A percentile compares a stretch with the other conserved stretches of the same genome.
These are phyloP conservation scores for Meloe dianella DNA, from an alignment of 2,888 invertebrate species.

Conservation along the genomic window DNA sequence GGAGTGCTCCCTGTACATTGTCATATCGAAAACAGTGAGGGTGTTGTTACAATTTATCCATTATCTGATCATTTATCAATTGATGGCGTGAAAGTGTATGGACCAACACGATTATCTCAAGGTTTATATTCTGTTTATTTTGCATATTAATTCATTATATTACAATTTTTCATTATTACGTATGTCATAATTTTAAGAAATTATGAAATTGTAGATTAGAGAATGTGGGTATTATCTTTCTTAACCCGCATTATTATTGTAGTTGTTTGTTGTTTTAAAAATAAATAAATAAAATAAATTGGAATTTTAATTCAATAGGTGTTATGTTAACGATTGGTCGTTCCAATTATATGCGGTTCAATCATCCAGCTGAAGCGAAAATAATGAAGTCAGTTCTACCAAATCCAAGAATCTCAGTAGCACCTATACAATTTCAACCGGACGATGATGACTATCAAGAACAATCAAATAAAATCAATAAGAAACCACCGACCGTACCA, in stretches of 20 bases:
- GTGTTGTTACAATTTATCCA: constrained; percentile 85
- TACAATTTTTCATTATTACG: not conserved
- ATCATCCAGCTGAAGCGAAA: constrained; percentile 89
- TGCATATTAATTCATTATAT: not conserved
- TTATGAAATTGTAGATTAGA: not conserved
- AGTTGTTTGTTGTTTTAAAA: not conserved
- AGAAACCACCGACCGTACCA: constrained; percentile 71
- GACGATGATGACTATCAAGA: constrained; percentile 33
- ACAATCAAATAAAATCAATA: constrained; percentile 52
- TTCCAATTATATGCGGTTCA: constrained; percentile 90
- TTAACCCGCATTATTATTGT: not conserved
- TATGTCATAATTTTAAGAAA: constrained; percentile 3
- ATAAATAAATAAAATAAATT: not conserved
- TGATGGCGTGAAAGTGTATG: constrained; percentile 75
- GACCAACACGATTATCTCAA: constrained; percentile 80
- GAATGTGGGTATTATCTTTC: not conserved
- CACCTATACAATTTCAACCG: constrained; percentile 73
- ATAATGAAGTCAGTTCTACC: constrained; percentile 85
- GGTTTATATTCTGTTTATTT: constrained; percentile 62
- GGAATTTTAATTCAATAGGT: constrained; percentile 67
- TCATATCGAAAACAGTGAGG: constrained; percentile 83
- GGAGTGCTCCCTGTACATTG: constrained; percentile 87
- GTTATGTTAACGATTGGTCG: constrained; percentile 91
- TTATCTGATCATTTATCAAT: constrained; percentile 64
- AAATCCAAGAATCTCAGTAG: constrained; percentile 78